Percentiles rank a stretch among this genome's conserved stretches.
phyloP scores from a whole-genome alignment of 2,113 vertebrate genomes.

The Psilopogon haemacephalus region DNA sequence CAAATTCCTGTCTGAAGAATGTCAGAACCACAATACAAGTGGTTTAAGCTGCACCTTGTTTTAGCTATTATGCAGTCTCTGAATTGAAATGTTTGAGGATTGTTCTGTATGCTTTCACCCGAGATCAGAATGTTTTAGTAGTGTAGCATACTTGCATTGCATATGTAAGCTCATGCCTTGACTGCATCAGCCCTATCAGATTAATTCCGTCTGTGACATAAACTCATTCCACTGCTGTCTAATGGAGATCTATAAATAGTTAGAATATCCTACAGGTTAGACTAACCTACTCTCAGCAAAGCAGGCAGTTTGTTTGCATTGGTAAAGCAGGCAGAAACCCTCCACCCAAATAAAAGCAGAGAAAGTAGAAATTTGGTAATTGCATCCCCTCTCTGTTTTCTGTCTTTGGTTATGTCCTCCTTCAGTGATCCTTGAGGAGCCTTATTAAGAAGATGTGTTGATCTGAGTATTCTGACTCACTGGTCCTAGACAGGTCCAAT shows the following conservation, averaged over 20 bases:
- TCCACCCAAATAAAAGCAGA: background rate
- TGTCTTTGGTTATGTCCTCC: background rate
- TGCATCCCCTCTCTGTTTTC: background rate
- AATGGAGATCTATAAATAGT: background rate
- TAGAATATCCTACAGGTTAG: background rate
- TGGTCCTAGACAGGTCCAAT: background rate
- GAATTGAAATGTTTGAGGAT: background rate
- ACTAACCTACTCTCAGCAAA: background rate
- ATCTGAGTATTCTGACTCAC: background rate
- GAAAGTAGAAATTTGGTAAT: background rate
- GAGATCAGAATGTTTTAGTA: background rate
- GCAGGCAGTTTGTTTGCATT: background rate
- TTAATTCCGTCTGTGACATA: background rate
- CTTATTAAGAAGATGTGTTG: background rate
- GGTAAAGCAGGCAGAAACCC: background rate
- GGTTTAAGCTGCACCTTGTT: background rate
- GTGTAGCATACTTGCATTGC: background rate
- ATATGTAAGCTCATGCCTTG: background rate
- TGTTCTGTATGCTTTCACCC: accelerated
- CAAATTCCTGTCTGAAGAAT: background rate
- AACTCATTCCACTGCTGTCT: background rate
- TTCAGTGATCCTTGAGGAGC: background rate
- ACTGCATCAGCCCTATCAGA: background rate
- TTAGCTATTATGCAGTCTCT: background rate
- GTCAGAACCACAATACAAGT: background rate